Evolutionary conservation across 2,888 invertebrate genomes (phyloP), one percentile per base, ranked within the genome.

Genomic region (Ditylenchus weischeri): DNA sequence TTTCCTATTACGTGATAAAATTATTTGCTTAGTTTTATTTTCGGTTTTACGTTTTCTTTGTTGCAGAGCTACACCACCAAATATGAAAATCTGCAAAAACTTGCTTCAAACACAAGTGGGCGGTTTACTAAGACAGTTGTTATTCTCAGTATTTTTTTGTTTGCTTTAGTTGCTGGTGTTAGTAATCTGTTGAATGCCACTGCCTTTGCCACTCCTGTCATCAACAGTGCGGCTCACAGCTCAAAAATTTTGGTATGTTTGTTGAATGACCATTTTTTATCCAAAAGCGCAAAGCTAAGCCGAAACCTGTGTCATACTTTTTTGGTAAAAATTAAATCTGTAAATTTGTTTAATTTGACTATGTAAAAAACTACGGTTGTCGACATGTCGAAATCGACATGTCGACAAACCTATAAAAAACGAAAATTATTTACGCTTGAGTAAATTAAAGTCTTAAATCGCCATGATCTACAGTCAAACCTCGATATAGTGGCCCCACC

Each of bases 1-100:
- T 95, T 59, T 87, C 90, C 77, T 90, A 91, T 85, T 90, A 93
- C 86, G 73, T 73, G 35, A 65, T 68, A 58, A 23, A 19, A 6
- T 35, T 18, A 19, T 1, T 68, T 35, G 21, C 57, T n/a, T 18
- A 4, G 59, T 7, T 23, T 54, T 3, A 15, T 29, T 6, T 6
- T 54, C 10, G 7, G 10, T 10, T 54, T 15, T 54, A 18, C 7
- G 18, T 23, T 54, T 10, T 23, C 1, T 23, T 54, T 54, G 18
- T 71, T 71, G 58, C 54, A 72, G 72, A 70, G 58, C 61, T 73
- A 74, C 63, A 66, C 59, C 47, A 62, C 73, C 36, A 59, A 63
- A 23, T 47, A 71, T 35, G 72, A 72, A 65, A 72, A 72, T 57
- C 51, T 72, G n/a, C 72, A 72, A 65, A 64, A 54, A 5, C 50